phyloP scores from a whole-genome alignment of 2,888 invertebrate species.

The Leptothorax acervorum region DNA sequence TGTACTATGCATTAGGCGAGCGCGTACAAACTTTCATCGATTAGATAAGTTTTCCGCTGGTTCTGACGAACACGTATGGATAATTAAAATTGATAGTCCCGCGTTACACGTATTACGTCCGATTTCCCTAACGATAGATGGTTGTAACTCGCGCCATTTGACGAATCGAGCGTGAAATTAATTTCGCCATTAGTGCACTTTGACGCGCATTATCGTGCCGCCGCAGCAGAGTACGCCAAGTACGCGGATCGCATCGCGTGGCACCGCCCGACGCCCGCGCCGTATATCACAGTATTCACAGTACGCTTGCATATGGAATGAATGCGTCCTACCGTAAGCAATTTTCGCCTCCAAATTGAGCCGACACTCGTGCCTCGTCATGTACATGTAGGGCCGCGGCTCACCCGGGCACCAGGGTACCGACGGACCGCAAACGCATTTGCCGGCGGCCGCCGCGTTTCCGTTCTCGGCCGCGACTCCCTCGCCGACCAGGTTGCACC shows the following conservation, averaged over 20 bases:
- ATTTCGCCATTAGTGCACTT: conserved; percentile 54
- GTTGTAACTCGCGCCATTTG: conserved; percentile 39
- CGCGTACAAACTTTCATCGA: conserved; percentile 10
- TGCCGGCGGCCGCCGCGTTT: conserved; percentile 76
- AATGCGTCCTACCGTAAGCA: conserved; percentile 80
- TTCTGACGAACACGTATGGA: conserved; percentile 2
- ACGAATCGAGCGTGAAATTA: conserved; percentile 55
- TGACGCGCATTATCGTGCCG: conserved; percentile 50
- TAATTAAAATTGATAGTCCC: conserved; percentile 51
- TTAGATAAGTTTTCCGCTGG: conserved; percentile 13
- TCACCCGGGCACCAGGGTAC: conserved; percentile 83
- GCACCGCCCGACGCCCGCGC: background rate
- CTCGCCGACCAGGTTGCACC: conserved; percentile 83
- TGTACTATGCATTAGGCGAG: background rate
- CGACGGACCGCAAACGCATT: conserved; percentile 82
- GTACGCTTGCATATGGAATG: conserved; percentile 36
- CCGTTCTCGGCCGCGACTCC: conserved; percentile 71
- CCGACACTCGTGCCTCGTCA: conserved; percentile 82
- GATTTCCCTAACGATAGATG: conserved; percentile 36
- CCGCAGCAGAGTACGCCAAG: background rate
- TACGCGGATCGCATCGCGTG: conserved; percentile 4
- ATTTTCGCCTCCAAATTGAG: conserved; percentile 83
- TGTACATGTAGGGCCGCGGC: conserved; percentile 81
- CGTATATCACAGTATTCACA: conserved; percentile 18
- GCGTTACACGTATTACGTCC: conserved; percentile 33